These are phyloP conservation scores for Coptodon bakossiorum DNA, from an alignment of 2,113 vertebrate genomes.

Conservation along the genomic window DNA sequence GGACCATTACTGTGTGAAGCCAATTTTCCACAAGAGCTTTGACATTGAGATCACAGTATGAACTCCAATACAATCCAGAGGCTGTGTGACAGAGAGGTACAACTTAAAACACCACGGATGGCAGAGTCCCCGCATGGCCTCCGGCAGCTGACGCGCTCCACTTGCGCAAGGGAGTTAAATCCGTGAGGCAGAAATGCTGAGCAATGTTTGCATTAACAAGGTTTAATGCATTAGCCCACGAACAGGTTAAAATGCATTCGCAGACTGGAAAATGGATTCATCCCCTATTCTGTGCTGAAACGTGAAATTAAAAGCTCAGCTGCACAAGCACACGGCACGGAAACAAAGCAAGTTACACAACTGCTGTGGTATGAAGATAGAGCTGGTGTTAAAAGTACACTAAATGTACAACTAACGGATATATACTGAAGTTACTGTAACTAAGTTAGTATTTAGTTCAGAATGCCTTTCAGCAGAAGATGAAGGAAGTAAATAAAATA, in stretches of 20 bases:
- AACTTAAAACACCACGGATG: not conserved
- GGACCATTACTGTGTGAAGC: conserved; percentile 5
- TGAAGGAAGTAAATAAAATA: not conserved
- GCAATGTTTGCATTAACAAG: conserved; percentile 23
- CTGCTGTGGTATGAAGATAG: not conserved
- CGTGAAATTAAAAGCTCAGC: not conserved
- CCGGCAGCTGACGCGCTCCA: not conserved
- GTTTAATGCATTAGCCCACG: not conserved
- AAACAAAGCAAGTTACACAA: not conserved
- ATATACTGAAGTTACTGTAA: not conserved
- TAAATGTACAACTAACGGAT: not conserved
- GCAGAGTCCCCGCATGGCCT: not conserved
- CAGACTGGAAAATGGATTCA: not conserved
- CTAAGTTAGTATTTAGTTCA: not conserved
- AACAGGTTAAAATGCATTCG: not conserved
- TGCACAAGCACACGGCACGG: not conserved
- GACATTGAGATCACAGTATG: conserved; percentile 23
- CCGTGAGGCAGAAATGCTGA: not conserved
- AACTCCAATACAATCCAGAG: conserved; percentile 8
- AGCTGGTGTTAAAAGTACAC: not conserved
- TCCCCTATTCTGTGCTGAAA: not conserved
- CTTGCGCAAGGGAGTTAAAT: not conserved
- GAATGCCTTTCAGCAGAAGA: not conserved
- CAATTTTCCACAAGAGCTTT: conserved; percentile 38
- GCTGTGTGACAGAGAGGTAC: not conserved